Evolutionary conservation across 1,140 invertebrate genomes (phyloP), one percentile per base, ranked within the genome.

Genomic region (Apis dorsata): DNA sequence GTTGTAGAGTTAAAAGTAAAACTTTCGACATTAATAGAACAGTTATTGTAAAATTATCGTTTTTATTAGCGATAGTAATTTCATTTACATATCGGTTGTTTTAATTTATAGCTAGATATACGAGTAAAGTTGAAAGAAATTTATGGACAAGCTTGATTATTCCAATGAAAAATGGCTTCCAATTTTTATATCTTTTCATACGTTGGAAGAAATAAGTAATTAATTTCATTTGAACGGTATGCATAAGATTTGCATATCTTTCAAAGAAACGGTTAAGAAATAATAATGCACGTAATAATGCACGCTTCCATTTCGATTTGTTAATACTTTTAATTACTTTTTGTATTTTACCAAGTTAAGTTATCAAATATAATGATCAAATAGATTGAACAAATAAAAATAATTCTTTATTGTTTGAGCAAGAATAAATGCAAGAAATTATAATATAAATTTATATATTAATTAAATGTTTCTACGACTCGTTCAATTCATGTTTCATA

Each of bases 221-320:
- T 34, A 66, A 55, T 12, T 79, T 34, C 2, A 8, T 9, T 15
- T 65, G 2, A 9, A 8, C 34, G 7, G 2, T 24, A n/a, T 5
- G 28, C 15, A 59, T 44, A 2, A 51, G 28, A 55, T 63, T 17
- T 17, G 78, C 59, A 70, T 79, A 79, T 62, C 72, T 63, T 63
- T 19, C 28, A 63, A 79, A 71, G 49, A 19, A 62, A n/a, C 0
- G 17, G 2, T 28, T 34, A 34, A 34, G 34, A 44, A 44, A 44
- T 13, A 70, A 13, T 24, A 70, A 13, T 24, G 2, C 7, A 53
- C 21, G 8, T 21, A 24, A 24, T 34, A 44, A 17, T 44, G 28
- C 59, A 59, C 44, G 13, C 53, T 44, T 34, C 44, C 55, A 24
- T 73, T 70, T 49, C 66, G 21, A 69, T 51, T n/a, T 34, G 49